Evolutionary conservation across 1,140 invertebrate species (phyloP).

Genomic region (Lepidostoma basale): DNA sequence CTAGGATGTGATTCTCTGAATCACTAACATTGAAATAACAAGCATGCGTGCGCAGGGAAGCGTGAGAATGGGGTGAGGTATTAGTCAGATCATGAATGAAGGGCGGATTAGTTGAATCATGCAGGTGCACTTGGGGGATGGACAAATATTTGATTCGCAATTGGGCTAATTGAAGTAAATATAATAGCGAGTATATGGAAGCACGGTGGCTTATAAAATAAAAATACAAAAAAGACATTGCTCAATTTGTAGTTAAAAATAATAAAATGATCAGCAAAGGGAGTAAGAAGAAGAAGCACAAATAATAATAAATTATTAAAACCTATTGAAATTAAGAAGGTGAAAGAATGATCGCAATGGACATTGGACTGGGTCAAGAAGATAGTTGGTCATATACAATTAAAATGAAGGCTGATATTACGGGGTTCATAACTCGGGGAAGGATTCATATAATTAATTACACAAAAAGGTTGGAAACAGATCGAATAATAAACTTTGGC

Average conservation of each 20-base stretch:
- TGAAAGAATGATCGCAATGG: slow-evolving; percentile 44
- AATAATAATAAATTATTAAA: slow-evolving; percentile 20
- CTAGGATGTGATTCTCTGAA: slow-evolving; percentile 7
- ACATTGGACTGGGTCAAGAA: slow-evolving; percentile 39
- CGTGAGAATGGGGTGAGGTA: background rate
- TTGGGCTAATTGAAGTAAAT: slow-evolving; percentile 43
- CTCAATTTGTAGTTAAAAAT: slow-evolving; percentile 22
- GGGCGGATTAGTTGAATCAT: too few relatives aligned
- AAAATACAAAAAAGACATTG: slow-evolving; percentile 17
- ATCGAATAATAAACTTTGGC: background rate
- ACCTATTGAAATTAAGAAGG: slow-evolving; percentile 38
- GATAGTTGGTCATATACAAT: slow-evolving; percentile 38
- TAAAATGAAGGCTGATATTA: slow-evolving; percentile 40
- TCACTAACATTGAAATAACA: slow-evolving; percentile 2
- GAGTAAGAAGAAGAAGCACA: slow-evolving; percentile 24
- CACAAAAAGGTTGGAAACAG: slow-evolving; percentile 3
- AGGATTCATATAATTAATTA: slow-evolving; percentile 9
- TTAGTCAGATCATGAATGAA: slow-evolving; percentile 19
- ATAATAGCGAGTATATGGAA: slow-evolving; percentile 27
- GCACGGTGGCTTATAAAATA: slow-evolving; percentile 13
- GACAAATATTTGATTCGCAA: slow-evolving; percentile 26
- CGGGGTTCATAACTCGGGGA: background rate
- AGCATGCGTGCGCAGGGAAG: slow-evolving; percentile 6
- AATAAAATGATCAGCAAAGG: background rate
- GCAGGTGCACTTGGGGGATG: too few relatives aligned